Evolutionary conservation across 2,888 invertebrate species (phyloP).

Genomic region (Spodoptera exigua): DNA sequence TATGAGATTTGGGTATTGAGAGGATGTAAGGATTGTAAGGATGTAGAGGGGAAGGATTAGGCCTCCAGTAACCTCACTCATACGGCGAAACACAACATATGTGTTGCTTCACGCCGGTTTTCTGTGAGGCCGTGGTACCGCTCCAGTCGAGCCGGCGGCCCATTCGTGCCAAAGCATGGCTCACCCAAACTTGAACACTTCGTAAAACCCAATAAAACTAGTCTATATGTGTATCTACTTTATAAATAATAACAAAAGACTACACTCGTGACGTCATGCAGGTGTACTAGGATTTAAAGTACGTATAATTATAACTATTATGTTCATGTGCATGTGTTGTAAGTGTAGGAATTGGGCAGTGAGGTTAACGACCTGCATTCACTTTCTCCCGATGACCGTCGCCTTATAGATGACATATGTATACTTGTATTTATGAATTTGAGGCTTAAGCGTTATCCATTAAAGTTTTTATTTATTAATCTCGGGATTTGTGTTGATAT

Average conservation of each 20-base stretch:
- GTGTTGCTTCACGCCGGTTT: too few species aligned
- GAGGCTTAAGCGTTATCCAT: constrained; percentile 47
- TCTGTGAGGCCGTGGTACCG: too few species aligned
- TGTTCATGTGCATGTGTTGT: constrained; percentile 5
- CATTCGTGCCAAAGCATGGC: too few species aligned
- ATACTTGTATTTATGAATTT: constrained; percentile 34
- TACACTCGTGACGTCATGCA: constrained; percentile 52
- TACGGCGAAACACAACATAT: too few species aligned
- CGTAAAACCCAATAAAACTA: too few species aligned
- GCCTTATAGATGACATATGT: constrained; percentile 48
- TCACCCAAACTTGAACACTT: too few species aligned
- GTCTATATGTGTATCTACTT: too few species aligned
- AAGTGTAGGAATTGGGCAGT: constrained; percentile 55
- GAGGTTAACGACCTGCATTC: constrained; percentile 60
- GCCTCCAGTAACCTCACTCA: too few species aligned
- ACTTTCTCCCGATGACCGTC: constrained; percentile 64
- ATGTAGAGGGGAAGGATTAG: too few species aligned
- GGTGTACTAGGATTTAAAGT: constrained; percentile 25
- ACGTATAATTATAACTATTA: constrained; percentile 31
- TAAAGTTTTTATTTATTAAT: constrained; percentile 22
- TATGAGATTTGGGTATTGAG: too few species aligned
- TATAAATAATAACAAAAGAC: constrained; percentile 1
- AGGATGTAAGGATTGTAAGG: too few species aligned
- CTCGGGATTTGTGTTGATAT: neutral
- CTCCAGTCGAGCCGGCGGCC: too few species aligned